Evolutionary conservation across 2,113 vertebrate species (phyloP).

Genomic region (Oncorhynchus gorbuscha): DNA sequence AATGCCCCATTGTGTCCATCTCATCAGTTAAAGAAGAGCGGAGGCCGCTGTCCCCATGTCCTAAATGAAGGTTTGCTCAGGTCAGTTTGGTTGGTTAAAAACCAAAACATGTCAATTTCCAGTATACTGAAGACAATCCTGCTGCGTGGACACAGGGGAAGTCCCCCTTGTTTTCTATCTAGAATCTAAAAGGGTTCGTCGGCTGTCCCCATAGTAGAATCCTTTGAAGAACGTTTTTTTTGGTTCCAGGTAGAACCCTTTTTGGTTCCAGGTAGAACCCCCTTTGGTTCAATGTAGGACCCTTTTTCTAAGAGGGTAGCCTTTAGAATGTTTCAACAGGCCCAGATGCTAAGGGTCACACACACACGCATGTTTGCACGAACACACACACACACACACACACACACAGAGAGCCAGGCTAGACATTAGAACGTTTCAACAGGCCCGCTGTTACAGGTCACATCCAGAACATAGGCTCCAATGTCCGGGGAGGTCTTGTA

Average conservation of each 20-base stretch:
- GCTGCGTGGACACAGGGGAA: not conserved
- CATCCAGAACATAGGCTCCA: not conserved
- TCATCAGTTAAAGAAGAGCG: not conserved
- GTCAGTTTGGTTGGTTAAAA: not conserved
- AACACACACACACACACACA: not conserved
- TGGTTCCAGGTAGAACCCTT: too few relatives aligned
- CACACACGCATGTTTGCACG: not conserved
- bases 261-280: too few relatives aligned
- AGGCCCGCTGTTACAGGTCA: conserved; percentile 8
- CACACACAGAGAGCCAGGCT: not conserved
- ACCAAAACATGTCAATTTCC: not conserved
- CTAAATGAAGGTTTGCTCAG: not conserved
- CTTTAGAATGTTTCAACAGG: not conserved
- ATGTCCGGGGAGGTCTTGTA: conserved; percentile 5
- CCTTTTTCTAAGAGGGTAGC: too few relatives aligned
- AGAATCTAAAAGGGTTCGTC: too few relatives aligned
- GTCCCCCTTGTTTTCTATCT: not conserved
- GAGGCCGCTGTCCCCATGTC: not conserved
- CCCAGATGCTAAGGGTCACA: not conserved
- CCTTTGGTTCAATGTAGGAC: too few relatives aligned
- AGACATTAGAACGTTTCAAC: not conserved
- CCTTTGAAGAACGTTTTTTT: too few relatives aligned
- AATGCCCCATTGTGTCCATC: not conserved
- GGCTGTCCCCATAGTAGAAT: too few relatives aligned
- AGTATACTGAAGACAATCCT: not conserved